Evolutionary conservation across 2,797 vertebrate species (phyloP), one percentile per base, ranked within the genome.

Genomic region (Discoglossus pictus): DNA sequence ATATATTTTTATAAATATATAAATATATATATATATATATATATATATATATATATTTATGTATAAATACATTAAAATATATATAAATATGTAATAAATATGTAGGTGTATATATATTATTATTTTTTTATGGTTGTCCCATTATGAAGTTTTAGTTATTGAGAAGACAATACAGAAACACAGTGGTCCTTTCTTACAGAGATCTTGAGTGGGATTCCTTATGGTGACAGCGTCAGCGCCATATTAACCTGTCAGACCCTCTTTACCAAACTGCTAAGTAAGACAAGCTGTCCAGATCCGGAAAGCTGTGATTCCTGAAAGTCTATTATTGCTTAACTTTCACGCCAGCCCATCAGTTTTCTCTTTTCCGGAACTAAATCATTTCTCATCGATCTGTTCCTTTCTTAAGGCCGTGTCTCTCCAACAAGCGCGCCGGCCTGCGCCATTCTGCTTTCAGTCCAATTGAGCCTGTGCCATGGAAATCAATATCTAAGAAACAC

Each of bases 401-500:
- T 87, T 86, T 90, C 89, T 87, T 75, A 76, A 80, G 81, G 76
- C 80, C 79, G 76, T 34, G 74, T 80, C 69, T 76, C 61, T 75
- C 59, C 68, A 76, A 69, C n/a, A n/a, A 81, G 71, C 73, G 39
- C 3, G 62, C 21, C 38, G 13, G 79, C 79, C 72, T 62, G 61
- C 73, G 59, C 9, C 9, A 70, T 73, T 81, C 62, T 62, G 87
- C 85, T 88, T 88, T 90, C 87, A 90, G 87, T 82, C 80, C 90
- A 91, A 92, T 92, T 90, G 91, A 91, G 90, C 76, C 63, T 56
- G 40, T 83, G 89, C 78, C 84, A 74, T 64, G 84, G 74, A 88
- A 94, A 95, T 96, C 93, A 93, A 95, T 96, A 93, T 85, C 75
- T 52, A 86, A 85, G 90, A 88, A 90, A 92, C 89, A 87, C 86